These are phyloP conservation scores for Hydrochoerus hydrochaeris DNA, from an alignment of 2,113 vertebrate genomes.

Conservation along the genomic window DNA sequence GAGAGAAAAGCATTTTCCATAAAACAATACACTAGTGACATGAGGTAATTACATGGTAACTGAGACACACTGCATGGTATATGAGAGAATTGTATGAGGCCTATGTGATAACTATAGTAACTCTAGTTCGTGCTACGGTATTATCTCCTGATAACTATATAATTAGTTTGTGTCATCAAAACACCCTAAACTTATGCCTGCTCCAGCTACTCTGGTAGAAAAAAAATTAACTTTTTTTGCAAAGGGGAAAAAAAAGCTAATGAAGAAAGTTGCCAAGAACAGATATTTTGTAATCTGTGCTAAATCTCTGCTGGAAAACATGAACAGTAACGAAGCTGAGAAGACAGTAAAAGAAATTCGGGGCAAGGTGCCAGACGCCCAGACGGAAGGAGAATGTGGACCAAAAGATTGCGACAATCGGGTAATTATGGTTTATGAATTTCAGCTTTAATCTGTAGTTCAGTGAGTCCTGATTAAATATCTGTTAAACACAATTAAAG, in stretches of 20 bases:
- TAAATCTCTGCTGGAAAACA: slow-evolving; percentile 92
- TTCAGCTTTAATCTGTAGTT: slow-evolving; percentile 95
- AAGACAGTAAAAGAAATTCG: slow-evolving; percentile 92
- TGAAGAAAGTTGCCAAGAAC: slow-evolving; percentile 90
- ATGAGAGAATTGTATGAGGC: slow-evolving; percentile 70
- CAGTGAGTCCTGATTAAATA: slow-evolving; percentile 94
- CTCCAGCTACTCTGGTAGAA: slow-evolving; percentile 79
- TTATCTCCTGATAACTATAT: slow-evolving; percentile 74
- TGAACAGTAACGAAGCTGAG: slow-evolving; percentile 91
- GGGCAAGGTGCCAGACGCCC: slow-evolving; percentile 92
- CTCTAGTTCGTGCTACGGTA: slow-evolving; percentile 26
- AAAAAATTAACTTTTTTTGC: slow-evolving; percentile 80
- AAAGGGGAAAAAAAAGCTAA: slow-evolving; percentile 83
- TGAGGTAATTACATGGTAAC: slow-evolving; percentile 76
- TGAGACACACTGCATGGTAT: slow-evolving; percentile 59
- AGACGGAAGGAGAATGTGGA: slow-evolving; percentile 92
- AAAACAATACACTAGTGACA: slow-evolving; percentile 70
- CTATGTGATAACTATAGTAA: slow-evolving; percentile 65
- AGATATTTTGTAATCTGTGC: slow-evolving; percentile 92
- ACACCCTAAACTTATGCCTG: slow-evolving; percentile 3
- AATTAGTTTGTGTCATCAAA: slow-evolving; percentile 78
- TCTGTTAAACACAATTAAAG: slow-evolving; percentile 95
- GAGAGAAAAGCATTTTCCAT: slow-evolving; percentile 69
- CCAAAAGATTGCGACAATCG: slow-evolving; percentile 93
- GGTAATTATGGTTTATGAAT: slow-evolving; percentile 95